Evolutionary conservation across 1,140 invertebrate species (phyloP).

Genomic region (Solenopsis invicta): DNA sequence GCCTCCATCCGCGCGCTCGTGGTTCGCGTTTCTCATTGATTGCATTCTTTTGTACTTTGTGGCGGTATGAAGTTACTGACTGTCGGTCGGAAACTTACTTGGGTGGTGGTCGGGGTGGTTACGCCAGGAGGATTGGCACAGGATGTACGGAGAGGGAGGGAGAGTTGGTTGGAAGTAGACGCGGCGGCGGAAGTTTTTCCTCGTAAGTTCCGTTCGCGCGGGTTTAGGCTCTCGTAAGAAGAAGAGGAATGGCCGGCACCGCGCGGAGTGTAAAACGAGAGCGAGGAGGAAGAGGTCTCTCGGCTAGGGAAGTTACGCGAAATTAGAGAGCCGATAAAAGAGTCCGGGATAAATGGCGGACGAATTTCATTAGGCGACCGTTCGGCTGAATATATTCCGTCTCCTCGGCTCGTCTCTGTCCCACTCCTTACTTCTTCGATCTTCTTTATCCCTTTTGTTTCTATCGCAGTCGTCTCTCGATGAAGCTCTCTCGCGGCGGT

Average conservation of each 20-base stretch:
- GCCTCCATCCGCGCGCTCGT: slow-evolving; percentile 48
- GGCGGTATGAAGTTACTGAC: slow-evolving; percentile 67
- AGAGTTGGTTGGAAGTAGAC: slow-evolving; percentile 35
- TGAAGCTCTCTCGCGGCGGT: slow-evolving; percentile 24
- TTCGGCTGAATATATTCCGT: slow-evolving; percentile 63
- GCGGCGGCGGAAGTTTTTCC: slow-evolving; percentile 64
- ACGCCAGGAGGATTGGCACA: slow-evolving; percentile 19
- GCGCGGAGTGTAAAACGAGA: slow-evolving; percentile 7
- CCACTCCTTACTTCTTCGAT: background rate
- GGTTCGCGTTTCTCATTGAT: slow-evolving; percentile 69
- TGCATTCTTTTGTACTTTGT: slow-evolving; percentile 71
- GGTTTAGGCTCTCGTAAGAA: slow-evolving; percentile 23
- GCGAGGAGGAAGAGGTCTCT: background rate
- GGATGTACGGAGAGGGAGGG: slow-evolving; percentile 32
- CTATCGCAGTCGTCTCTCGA: slow-evolving; percentile 11
- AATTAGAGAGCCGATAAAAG: slow-evolving; percentile 69
- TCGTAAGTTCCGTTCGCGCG: slow-evolving; percentile 58
- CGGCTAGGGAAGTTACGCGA: slow-evolving; percentile 60
- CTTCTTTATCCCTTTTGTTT: slow-evolving; percentile 21
- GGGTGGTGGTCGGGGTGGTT: background rate
- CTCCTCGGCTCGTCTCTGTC: slow-evolving; percentile 6
- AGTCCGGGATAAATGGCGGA: slow-evolving; percentile 59
- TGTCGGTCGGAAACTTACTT: slow-evolving; percentile 64
- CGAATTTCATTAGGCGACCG: slow-evolving; percentile 65
- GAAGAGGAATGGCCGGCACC: background rate